A percentile compares a stretch with the other conserved stretches of the same genome.
Conservation (phyloP, 2,797 vertebrate genomes). For the Thamnophis elegans region DNA sequence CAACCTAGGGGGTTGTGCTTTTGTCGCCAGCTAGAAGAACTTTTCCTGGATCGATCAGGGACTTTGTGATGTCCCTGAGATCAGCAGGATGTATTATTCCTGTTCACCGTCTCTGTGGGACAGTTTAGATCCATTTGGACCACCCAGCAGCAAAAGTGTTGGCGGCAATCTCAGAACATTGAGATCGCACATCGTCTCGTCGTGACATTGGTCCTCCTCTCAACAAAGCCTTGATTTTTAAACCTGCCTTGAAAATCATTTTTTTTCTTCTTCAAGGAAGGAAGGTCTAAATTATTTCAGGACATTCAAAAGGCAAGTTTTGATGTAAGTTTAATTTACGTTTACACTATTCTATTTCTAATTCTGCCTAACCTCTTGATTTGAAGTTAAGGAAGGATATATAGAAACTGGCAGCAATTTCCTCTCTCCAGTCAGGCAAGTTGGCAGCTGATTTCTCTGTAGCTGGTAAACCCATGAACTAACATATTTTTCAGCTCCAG, state of each 20-base stretch:
- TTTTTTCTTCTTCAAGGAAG: neutral
- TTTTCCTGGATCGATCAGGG: too few relatives aligned
- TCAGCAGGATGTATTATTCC: too few relatives aligned
- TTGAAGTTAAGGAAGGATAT: neutral
- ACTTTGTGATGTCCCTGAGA: too few relatives aligned
- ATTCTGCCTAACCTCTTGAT: neutral
- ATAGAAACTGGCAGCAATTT: neutral
- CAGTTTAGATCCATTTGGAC: too few relatives aligned
- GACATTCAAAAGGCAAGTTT: neutral
- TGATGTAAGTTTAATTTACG: neutral
- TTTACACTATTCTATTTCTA: neutral
- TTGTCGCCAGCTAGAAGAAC: too few relatives aligned
- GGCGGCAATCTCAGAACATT: too few relatives aligned
- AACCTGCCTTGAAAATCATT: neutral
- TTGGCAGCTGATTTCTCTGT: neutral
- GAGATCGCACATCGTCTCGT: too few relatives aligned
- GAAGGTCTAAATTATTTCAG: neutral
- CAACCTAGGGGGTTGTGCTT: too few relatives aligned
- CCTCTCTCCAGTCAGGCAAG: neutral
- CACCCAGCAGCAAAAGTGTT: too few relatives aligned
- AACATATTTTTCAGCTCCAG: neutral
- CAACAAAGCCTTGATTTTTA: neutral
- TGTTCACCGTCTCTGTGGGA: too few relatives aligned
- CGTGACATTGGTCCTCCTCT: too few relatives aligned
- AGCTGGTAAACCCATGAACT: neutral